These are phyloP conservation scores for Endomychus coccineus DNA, from an alignment of 2,888 invertebrate genomes.

Conservation along the genomic window DNA sequence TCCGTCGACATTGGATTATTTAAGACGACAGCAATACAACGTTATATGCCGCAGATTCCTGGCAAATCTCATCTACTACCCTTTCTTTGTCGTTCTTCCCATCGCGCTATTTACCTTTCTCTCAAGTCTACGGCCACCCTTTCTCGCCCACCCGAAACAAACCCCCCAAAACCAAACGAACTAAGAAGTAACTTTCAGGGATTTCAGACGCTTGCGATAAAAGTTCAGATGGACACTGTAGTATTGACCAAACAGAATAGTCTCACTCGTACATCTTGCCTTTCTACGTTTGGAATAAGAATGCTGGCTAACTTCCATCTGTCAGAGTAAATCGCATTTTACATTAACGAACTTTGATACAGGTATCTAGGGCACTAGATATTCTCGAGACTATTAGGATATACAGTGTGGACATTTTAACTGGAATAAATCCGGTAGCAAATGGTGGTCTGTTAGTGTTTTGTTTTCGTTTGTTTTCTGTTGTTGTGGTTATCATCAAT, in stretches of 20 bases:
- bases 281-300: too few relatives aligned
- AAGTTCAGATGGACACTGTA: conserved; percentile 14
- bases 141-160: conserved; percentile 5
- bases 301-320: too few relatives aligned
- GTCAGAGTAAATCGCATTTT: too few relatives aligned
- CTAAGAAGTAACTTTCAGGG: conserved; percentile 24
- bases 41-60: conserved; percentile 33
- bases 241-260: conserved; percentile 12
- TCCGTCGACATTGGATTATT: conserved; percentile 34
- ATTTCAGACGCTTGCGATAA: conserved; percentile 20
- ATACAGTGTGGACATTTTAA: too few relatives aligned
- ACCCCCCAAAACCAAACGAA: conserved; percentile 20
- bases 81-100: conserved; percentile 34
- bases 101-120: conserved; percentile 35
- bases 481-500: too few relatives aligned
- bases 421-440: too few relatives aligned
- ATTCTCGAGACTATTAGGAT: too few relatives aligned
- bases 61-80: conserved; percentile 32
- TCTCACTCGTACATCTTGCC: conserved; percentile 14
- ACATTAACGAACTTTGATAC: too few relatives aligned
- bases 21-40: conserved; percentile 35
- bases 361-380: too few relatives aligned
- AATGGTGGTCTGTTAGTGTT: too few relatives aligned
- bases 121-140: conserved; percentile 3
- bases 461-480: too few relatives aligned